Conservation (phyloP, 2,113 vertebrate species). For the Bothrops jararaca region DNA sequence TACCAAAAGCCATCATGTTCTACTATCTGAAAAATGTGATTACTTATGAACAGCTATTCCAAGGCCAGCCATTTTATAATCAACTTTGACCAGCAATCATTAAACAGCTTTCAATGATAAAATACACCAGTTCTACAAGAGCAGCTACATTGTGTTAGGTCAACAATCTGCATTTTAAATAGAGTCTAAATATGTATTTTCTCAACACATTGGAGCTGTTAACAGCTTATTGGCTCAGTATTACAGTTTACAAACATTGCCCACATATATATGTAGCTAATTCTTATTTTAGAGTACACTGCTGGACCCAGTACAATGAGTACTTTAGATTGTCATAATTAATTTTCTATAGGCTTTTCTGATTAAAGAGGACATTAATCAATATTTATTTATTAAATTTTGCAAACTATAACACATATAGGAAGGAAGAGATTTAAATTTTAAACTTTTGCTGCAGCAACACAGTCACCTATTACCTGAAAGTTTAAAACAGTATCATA, state of each 20-base stretch:
- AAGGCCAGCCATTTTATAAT: slow-evolving; percentile 46
- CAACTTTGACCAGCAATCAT: slow-evolving; percentile 46
- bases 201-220: slow-evolving; percentile 46
- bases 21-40: slow-evolving; percentile 49
- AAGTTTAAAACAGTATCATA: background rate
- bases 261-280: slow-evolving; percentile 56
- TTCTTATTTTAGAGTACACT: slow-evolving; percentile 53
- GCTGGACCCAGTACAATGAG: slow-evolving; percentile 29
- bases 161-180: slow-evolving; percentile 61
- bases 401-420: slow-evolving; percentile 7
- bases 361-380: background rate
- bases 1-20: slow-evolving; percentile 46
- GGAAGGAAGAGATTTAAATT: background rate
- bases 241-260: slow-evolving; percentile 55
- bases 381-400: background rate
- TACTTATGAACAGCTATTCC: slow-evolving; percentile 45
- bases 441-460: background rate
- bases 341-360: background rate
- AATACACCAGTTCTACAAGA: slow-evolving; percentile 39
- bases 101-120: slow-evolving; percentile 39
- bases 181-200: slow-evolving; percentile 53
- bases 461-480: background rate
- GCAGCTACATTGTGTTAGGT: slow-evolving; percentile 28
- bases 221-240: slow-evolving; percentile 55
- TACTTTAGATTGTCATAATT: slow-evolving; percentile 27